Evolutionary conservation across 2,113 vertebrate species (phyloP).

Genomic region (Apaloderma vittatum): DNA sequence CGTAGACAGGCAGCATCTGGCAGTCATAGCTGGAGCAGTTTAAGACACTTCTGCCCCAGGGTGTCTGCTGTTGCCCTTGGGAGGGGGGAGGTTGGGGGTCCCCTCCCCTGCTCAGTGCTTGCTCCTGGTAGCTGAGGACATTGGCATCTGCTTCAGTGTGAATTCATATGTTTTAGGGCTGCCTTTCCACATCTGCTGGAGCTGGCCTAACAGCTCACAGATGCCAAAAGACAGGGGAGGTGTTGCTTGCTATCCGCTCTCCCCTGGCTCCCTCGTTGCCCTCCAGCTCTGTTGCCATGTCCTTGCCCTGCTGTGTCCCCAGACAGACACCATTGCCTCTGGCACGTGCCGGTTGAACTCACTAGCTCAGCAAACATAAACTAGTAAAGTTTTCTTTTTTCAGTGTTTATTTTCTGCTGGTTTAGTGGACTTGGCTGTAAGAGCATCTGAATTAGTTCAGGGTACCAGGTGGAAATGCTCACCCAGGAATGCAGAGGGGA

Average conservation of each 20-base stretch:
- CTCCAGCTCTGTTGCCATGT: rapidly evolving
- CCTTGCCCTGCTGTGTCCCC: rapidly evolving
- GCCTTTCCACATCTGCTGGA: background rate
- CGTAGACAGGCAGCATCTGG: slow-evolving; percentile 62
- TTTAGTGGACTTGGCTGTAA: background rate
- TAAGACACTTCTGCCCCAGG: slow-evolving; percentile 35
- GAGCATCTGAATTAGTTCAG: background rate
- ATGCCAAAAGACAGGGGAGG: background rate
- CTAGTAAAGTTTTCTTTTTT: background rate
- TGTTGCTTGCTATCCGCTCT: background rate
- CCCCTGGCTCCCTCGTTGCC: rapidly evolving
- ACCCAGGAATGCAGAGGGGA: background rate
- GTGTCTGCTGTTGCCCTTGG: slow-evolving; percentile 14
- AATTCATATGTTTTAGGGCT: background rate
- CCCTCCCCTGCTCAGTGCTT: background rate
- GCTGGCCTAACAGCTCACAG: background rate
- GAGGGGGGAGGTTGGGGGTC: slow-evolving; percentile 3
- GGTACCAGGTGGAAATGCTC: background rate
- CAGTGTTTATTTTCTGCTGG: background rate
- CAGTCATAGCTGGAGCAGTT: background rate
- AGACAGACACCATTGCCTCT: background rate
- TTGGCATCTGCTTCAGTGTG: background rate
- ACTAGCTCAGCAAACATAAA: background rate
- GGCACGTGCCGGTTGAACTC: background rate
- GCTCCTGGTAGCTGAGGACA: background rate